These are phyloP conservation scores for Mythimna albipuncta DNA, from an alignment of 2,888 invertebrate species.

Conservation along the genomic window DNA sequence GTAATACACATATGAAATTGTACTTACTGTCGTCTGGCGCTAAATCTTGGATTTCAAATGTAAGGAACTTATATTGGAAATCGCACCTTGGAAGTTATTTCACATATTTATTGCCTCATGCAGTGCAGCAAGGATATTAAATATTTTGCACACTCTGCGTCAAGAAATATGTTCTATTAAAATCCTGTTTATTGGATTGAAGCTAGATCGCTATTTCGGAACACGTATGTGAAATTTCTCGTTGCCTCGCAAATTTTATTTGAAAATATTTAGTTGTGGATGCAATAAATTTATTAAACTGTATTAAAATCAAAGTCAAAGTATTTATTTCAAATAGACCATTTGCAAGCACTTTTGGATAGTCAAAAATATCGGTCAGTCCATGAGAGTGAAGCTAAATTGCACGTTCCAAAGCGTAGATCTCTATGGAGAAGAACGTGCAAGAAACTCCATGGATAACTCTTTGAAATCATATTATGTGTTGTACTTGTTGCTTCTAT, in stretches of 20 bases:
- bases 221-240: not conserved
- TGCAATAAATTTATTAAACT: no score
- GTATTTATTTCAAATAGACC: no score
- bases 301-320: no score
- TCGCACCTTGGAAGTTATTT: constrained; percentile 6
- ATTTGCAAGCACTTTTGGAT: no score
- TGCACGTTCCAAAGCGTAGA: no score
- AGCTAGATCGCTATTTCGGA: no score
- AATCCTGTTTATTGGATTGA: not conserved
- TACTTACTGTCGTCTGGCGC: not conserved
- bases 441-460: no score
- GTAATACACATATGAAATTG: not conserved
- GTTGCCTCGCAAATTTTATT: not conserved
- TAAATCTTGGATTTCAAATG: not conserved
- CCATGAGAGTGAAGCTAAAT: no score
- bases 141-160: not conserved
- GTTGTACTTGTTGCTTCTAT: no score
- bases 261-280: not conserved
- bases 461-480: no score
- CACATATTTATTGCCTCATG: not conserved
- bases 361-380: no score
- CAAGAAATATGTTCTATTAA: not conserved
- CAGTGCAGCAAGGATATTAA: constrained; percentile 11
- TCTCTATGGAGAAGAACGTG: no score
- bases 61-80: constrained; percentile 15